phyloP scores from a whole-genome alignment of 2,797 vertebrate species.

The Kryptolebias ocellatus region DNA sequence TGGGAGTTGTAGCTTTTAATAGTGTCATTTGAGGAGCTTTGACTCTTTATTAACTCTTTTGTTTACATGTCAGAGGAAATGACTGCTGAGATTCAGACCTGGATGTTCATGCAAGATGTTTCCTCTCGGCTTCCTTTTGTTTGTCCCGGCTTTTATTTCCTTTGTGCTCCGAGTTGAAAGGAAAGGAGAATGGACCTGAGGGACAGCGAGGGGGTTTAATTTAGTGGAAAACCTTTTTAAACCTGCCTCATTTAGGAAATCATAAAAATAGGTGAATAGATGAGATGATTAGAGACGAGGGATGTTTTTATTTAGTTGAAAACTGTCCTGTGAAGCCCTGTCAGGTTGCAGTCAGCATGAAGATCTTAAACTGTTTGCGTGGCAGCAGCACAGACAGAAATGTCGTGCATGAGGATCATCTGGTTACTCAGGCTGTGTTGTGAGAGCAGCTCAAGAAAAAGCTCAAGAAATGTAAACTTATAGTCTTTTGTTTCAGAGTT shows the following conservation, averaged over 20 bases:
- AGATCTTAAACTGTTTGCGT: too few species aligned
- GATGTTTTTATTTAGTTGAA: too few species aligned
- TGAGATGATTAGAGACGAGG: too few species aligned
- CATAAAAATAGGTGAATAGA: slow-evolving; percentile 9
- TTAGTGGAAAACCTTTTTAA: slow-evolving; percentile 15
- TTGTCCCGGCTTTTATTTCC: slow-evolving; percentile 52
- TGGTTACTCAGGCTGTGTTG: too few species aligned
- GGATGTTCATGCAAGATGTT: slow-evolving; percentile 75
- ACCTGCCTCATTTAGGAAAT: not conserved
- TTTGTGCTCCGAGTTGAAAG: slow-evolving; percentile 10
- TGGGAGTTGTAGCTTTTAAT: slow-evolving; percentile 21
- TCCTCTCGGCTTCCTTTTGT: slow-evolving; percentile 72
- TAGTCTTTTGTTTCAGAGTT: too few species aligned
- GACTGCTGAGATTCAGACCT: slow-evolving; percentile 59
- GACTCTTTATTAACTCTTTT: slow-evolving; percentile 32
- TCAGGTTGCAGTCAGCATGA: too few species aligned
- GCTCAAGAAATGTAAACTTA: too few species aligned
- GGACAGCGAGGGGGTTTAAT: not conserved
- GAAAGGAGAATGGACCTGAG: slow-evolving; percentile 27
- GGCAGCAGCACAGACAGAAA: too few species aligned
- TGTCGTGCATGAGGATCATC: too few species aligned
- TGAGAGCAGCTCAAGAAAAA: too few species aligned
- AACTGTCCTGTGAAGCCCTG: too few species aligned
- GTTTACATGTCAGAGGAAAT: slow-evolving; percentile 67
- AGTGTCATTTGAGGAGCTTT: slow-evolving; percentile 23